These are phyloP conservation scores for Mystacornis crossleyi DNA, from an alignment of 2,113 vertebrate species.

Conservation along the genomic window DNA sequence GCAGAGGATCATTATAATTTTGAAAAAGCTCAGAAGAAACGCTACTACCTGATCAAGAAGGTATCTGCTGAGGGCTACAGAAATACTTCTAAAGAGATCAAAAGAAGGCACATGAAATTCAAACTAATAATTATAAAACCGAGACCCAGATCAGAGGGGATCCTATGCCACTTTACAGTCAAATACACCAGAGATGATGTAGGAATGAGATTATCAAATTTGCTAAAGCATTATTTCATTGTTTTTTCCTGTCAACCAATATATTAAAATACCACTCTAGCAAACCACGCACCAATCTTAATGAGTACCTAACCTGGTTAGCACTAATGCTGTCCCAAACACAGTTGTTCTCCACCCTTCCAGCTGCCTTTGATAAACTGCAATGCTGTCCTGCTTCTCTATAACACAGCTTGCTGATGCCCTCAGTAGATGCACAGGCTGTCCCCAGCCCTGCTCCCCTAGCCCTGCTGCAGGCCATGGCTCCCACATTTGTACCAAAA, in stretches of 20 bases:
- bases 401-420: neutral
- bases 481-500: neutral
- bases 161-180: neutral
- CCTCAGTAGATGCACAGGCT: neutral
- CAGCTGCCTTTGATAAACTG: neutral
- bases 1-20: neutral
- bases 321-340: neutral
- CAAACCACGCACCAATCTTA: neutral
- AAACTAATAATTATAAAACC: neutral
- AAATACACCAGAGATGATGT: neutral
- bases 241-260: neutral
- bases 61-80: neutral
- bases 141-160: neutral
- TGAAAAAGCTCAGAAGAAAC: constrained; percentile 8
- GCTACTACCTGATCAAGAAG: neutral
- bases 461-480: too few relatives aligned
- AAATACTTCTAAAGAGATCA: constrained; percentile 17
- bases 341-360: too few relatives aligned
- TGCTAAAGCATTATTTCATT: neutral
- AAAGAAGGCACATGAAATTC: neutral
- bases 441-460: neutral
- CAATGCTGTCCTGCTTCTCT: too few relatives aligned
- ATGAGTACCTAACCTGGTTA: neutral
- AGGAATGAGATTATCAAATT: neutral
- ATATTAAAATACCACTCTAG: neutral